A percentile compares a stretch with the other conserved stretches of the same genome.
Conservation (phyloP, 30 jellyfish, hydroid and myxozoan genomes). For the Nemopilema nomurai region DNA sequence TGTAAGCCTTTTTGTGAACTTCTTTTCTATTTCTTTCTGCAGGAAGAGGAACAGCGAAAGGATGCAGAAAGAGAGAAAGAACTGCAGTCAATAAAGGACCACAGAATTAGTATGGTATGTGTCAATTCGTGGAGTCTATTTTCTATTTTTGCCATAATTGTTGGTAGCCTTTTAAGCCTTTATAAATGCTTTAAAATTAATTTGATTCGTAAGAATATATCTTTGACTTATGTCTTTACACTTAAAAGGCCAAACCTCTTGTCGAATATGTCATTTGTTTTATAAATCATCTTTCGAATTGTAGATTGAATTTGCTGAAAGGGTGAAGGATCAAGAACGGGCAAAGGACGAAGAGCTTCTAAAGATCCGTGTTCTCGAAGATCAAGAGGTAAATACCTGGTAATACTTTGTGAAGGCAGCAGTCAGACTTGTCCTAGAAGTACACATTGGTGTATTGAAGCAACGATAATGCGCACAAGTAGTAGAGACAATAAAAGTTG, state of each 20-base stretch:
- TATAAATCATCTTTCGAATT: not conserved
- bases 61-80: slow-evolving; percentile 37
- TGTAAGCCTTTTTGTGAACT: too few species aligned
- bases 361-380: slow-evolving; percentile 59
- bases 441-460: too few species aligned
- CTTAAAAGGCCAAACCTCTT: too few species aligned
- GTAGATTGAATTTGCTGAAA: slow-evolving; percentile 55
- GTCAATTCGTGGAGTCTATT: not conserved
- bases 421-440: too few species aligned
- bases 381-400: slow-evolving; percentile 45
- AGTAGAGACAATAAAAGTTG: too few species aligned
- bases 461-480: too few species aligned
- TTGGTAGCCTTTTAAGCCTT: too few species aligned
- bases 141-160: too few species aligned
- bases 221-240: too few species aligned
- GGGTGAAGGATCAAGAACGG: slow-evolving; percentile 26
- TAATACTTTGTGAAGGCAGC: not conserved
- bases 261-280: too few species aligned
- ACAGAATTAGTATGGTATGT: slow-evolving; percentile 70
- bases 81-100: slow-evolving; percentile 65
- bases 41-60: slow-evolving; percentile 64
- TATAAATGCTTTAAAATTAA: too few species aligned
- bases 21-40: not conserved
- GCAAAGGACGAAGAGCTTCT: slow-evolving; percentile 48
- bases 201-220: too few species aligned